A percentile compares a stretch with the other conserved stretches of the same genome.
These are phyloP conservation scores for Notechis scutatus DNA, from an alignment of 2,113 vertebrate genomes.

Conservation along the genomic window DNA sequence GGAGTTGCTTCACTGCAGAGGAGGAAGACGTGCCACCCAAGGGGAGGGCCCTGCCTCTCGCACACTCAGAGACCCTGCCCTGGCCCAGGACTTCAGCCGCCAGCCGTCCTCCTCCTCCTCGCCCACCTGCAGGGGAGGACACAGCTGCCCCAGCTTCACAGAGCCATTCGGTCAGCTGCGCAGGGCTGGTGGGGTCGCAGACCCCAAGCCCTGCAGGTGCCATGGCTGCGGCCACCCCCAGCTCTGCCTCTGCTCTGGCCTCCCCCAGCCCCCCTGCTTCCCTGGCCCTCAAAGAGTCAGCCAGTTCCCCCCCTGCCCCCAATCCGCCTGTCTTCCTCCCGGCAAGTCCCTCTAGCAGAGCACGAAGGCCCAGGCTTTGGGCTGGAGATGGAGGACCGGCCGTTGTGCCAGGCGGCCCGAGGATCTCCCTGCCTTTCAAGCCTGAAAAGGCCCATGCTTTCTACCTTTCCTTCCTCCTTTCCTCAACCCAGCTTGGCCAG, in stretches of 20 bases:
- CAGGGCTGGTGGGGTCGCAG: not conserved
- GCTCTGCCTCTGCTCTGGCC: not conserved
- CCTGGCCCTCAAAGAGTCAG: not conserved
- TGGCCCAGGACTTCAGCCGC: not conserved
- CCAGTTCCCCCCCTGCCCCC: too few species aligned
- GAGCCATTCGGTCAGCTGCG: not conserved
- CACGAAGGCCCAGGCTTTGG: not conserved
- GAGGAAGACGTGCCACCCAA: too few species aligned
- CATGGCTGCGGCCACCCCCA: not conserved
- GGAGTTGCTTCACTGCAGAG: not conserved
- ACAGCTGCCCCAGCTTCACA: not conserved
- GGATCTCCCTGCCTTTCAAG: too few species aligned
- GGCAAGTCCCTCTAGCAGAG: not conserved
- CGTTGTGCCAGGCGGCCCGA: too few species aligned
- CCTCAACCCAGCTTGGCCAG: too few species aligned
- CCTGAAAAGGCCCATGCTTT: too few species aligned
- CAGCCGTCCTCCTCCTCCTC: too few species aligned
- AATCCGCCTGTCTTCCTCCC: not conserved
- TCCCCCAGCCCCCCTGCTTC: too few species aligned
- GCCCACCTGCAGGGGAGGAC: not conserved
- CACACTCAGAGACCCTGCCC: not conserved
- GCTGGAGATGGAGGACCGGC: too few species aligned
- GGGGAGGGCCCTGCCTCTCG: not conserved
- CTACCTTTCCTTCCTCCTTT: too few species aligned
- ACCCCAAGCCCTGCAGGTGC: too few species aligned